Conservation (phyloP, 2,888 invertebrate genomes). For the Eupithecia subumbrata region DNA sequence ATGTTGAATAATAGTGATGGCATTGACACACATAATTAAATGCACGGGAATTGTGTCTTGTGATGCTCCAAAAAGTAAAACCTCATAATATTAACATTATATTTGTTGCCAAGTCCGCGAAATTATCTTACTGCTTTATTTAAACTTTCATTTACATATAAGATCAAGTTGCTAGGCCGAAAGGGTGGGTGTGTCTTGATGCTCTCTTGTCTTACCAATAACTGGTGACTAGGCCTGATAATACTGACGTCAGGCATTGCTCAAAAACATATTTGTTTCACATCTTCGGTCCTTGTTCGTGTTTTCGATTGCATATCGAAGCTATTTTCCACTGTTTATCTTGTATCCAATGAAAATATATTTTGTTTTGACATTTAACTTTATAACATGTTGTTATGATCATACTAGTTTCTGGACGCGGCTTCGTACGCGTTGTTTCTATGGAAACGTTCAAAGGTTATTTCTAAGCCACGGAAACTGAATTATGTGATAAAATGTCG, state of each 20-base stretch:
- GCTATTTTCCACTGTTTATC: slow-evolving; percentile 80
- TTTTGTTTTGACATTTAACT: slow-evolving; percentile 67
- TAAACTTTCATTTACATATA: slow-evolving; percentile 37
- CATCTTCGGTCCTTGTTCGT: slow-evolving; percentile 65
- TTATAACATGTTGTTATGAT: slow-evolving; percentile 61
- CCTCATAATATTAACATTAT: not conserved
- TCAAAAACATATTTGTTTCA: slow-evolving; percentile 79
- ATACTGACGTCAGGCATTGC: slow-evolving; percentile 65
- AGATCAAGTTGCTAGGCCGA: slow-evolving; percentile 66
- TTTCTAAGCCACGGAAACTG: not conserved
- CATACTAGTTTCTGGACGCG: not conserved
- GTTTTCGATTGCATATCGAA: slow-evolving; percentile 74
- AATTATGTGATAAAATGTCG: not conserved
- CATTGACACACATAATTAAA: not conserved
- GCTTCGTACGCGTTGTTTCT: not conserved
- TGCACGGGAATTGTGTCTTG: not conserved
- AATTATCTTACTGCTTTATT: slow-evolving; percentile 22
- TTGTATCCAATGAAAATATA: slow-evolving; percentile 76
- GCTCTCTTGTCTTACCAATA: slow-evolving; percentile 59
- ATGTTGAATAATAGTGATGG: not conserved
- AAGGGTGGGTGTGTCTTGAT: slow-evolving; percentile 79
- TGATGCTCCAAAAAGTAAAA: not conserved
- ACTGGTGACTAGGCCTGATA: slow-evolving; percentile 52
- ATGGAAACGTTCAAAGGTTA: not conserved
- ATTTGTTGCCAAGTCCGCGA: not conserved